Conservation (phyloP, 1,140 invertebrate species). For the Cyphomyrmex costatus region DNA sequence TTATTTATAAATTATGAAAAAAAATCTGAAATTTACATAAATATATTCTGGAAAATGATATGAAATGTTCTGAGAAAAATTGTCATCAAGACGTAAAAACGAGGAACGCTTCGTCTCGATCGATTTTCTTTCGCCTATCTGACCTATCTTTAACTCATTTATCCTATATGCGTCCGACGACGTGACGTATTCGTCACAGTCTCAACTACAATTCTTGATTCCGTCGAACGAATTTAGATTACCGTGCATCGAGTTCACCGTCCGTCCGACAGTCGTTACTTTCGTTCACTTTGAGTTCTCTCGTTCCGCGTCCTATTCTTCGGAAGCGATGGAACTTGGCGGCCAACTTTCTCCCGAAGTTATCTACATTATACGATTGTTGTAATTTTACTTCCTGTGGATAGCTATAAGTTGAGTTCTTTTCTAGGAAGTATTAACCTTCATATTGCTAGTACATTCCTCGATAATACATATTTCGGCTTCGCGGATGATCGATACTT, state of each 20-base stretch:
- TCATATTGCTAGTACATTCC: not conserved
- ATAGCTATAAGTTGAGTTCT: conserved; percentile 11
- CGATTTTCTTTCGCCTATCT: conserved; percentile 28
- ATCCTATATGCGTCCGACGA: conserved; percentile 15
- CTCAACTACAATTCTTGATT: conserved; percentile 7
- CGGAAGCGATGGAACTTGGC: conserved; percentile 21
- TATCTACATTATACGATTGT: conserved; percentile 6
- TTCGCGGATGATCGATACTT: not conserved
- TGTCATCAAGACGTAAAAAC: not conserved
- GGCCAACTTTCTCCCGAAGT: conserved; percentile 50
- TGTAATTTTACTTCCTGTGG: conserved; percentile 22
- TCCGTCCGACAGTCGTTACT: conserved; percentile 2
- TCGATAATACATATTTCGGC: not conserved
- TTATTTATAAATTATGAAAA: too few relatives aligned
- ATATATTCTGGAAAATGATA: too few relatives aligned
- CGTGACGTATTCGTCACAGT: conserved; percentile 22
- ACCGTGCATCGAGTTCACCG: not conserved
- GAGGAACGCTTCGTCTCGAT: conserved; percentile 6
- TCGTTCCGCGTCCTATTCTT: conserved; percentile 15
- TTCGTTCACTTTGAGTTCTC: conserved; percentile 11
- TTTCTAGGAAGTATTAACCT: not conserved
- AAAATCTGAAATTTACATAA: too few relatives aligned
- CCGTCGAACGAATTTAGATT: conserved; percentile 35
- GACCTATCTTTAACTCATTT: conserved; percentile 22
- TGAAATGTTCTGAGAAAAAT: too few relatives aligned